Evolutionary conservation across 1,140 invertebrate species (phyloP), one percentile per base, ranked within the genome.

Genomic region (Riptortus pedestris): DNA sequence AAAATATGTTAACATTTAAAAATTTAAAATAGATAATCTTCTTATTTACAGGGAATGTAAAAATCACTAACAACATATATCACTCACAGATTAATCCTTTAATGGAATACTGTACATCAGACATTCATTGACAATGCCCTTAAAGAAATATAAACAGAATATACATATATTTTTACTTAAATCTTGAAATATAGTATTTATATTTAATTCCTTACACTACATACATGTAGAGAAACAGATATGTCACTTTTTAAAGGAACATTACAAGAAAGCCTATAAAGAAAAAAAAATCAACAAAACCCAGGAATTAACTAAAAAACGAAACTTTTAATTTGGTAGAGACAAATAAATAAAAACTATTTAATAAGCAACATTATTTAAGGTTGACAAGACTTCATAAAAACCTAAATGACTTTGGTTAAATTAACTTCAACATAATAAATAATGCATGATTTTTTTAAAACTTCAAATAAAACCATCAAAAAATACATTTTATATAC

Each of bases 1-100:
- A 38, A 38, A 55, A 55, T 24, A 55, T 24, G 14, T 55, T 16
- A 55, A 47, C 22, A 47, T 47, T 47, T 47, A 47, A 47, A 55
- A 55, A 24, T 24, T 26, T 55, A 24, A 24, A 55, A 55, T 24
- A 55, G 18, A 14, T 5, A 7, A 7, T 38, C 14, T 55, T 55
- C 22, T 24, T 55, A 55, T 55, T 22, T 55, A 55, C 51, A 55
- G 26, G 51, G 51, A 55, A 55, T 55, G 51, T 55, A 55, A 24
- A 55, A 55, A 55, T 55, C 51, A 55, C 51, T 55, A 55, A 55
- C 51, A 55, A 55, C 22, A 24, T 5, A 7, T 55, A 55, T 55
- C 51, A 55, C 51, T 55, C 51, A 55, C 16, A 24, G 51, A 24
- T 24, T 24, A 55, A 24, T 26, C 24, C 51, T 24, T 24, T 24